phyloP scores from a whole-genome alignment of 2,113 vertebrate species.

The Phodopus roborovskii region DNA sequence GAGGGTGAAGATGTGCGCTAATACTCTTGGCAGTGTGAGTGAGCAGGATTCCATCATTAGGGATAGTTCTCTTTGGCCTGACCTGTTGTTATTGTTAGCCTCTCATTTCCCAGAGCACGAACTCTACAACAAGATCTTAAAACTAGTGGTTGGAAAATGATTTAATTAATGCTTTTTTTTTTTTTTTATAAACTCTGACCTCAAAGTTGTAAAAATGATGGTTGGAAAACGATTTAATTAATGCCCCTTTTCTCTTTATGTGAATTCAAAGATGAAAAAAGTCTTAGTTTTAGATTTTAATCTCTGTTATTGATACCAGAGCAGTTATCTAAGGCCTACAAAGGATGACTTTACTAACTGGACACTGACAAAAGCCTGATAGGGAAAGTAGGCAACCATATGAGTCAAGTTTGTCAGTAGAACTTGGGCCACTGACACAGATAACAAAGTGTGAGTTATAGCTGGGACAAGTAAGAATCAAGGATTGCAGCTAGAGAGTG shows the following conservation, averaged over 20 bases:
- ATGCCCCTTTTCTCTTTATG: constrained; percentile 26
- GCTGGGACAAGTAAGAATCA: not conserved
- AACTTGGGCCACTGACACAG: not conserved
- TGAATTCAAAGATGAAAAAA: constrained; percentile 43
- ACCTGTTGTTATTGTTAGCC: not conserved
- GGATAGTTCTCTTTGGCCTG: constrained; percentile 13
- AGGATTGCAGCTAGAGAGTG: not conserved
- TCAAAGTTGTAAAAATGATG: not conserved
- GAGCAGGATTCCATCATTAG: constrained; percentile 45
- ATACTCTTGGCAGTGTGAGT: not conserved
- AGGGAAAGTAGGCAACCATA: not conserved
- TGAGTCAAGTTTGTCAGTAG: not conserved
- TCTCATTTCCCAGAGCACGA: constrained; percentile 51
- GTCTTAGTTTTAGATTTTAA: constrained; percentile 8
- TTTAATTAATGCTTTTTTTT: not conserved
- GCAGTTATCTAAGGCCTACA: not conserved
- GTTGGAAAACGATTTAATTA: constrained; percentile 39
- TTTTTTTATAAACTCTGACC: constrained; percentile 34
- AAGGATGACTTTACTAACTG: not conserved
- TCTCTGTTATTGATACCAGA: not conserved
- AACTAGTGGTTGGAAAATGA: not conserved
- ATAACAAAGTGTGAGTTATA: not conserved
- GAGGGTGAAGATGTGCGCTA: not conserved
- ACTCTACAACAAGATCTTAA: constrained; percentile 27
- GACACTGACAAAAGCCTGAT: not conserved